Conservation (phyloP, 30 jellyfish, hydroid and myxozoan species). For the Hydra vulgaris region DNA sequence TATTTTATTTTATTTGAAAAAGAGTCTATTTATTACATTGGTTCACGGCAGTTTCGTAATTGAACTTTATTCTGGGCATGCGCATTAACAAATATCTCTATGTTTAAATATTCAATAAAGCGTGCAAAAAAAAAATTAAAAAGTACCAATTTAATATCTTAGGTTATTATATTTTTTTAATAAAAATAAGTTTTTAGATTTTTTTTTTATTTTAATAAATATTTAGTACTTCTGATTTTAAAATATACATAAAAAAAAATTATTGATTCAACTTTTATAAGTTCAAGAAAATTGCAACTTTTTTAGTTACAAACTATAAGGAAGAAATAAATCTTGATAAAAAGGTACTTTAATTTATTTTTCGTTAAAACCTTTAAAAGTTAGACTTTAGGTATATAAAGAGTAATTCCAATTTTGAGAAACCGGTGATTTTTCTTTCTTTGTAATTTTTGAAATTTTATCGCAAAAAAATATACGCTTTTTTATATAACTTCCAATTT, state of each 20-base stretch:
- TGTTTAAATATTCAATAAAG: background rate
- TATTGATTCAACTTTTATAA: background rate
- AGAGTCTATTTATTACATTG: conserved; percentile 22
- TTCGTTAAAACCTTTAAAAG: background rate
- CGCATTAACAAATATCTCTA: background rate
- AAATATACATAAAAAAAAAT: too few species aligned
- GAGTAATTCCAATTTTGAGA: background rate
- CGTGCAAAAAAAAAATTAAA: background rate
- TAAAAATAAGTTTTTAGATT: too few species aligned
- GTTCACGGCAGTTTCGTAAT: conserved; percentile 39
- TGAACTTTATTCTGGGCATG: conserved; percentile 1
- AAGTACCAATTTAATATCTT: background rate
- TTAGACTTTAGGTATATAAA: background rate
- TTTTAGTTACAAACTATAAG: background rate
- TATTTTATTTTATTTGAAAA: conserved; percentile 16
- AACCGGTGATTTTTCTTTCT: conserved; percentile 33
- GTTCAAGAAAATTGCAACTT: background rate
- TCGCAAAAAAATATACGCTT: too few species aligned
- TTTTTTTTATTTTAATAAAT: too few species aligned
- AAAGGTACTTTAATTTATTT: background rate
- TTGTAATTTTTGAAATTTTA: too few species aligned
- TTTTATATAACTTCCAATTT: too few species aligned
- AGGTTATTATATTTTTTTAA: too few species aligned
- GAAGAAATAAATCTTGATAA: background rate
- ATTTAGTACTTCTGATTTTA: background rate